Conservation (phyloP, 2,113 vertebrate genomes). For the Syrmaticus mikado region DNA sequence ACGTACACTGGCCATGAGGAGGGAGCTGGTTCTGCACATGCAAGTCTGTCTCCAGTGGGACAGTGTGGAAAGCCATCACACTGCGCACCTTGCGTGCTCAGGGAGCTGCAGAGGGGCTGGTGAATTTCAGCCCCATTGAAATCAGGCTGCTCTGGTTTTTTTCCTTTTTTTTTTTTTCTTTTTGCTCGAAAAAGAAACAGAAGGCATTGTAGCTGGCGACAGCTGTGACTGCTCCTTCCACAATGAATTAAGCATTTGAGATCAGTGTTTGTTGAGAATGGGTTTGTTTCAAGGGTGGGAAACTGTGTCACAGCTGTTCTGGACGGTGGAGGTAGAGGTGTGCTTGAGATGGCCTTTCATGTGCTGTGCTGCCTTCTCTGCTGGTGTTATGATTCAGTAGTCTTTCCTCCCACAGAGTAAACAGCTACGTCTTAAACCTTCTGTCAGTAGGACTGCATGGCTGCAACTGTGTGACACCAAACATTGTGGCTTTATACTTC, state of each 20-base stretch:
- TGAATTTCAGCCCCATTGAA: not conserved
- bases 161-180: no score
- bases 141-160: not conserved
- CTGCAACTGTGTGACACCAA: not conserved
- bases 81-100: no score
- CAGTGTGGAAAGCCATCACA: rapidly evolving
- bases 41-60: no score
- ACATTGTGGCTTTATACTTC: not conserved
- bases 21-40: no score
- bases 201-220: not conserved
- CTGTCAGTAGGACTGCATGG: not conserved
- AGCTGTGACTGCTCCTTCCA: not conserved
- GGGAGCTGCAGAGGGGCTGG: not conserved
- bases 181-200: not conserved
- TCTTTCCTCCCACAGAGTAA: not conserved
- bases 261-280: not conserved
- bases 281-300: not conserved
- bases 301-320: not conserved
- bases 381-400: not conserved
- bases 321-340: not conserved
- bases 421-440: not conserved
- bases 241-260: rapidly evolving
- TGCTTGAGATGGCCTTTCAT: not conserved
- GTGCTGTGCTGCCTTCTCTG: not conserved
- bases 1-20: not conserved